phyloP scores from a whole-genome alignment of 2,113 vertebrate genomes.

The Syngnathus typhle region DNA sequence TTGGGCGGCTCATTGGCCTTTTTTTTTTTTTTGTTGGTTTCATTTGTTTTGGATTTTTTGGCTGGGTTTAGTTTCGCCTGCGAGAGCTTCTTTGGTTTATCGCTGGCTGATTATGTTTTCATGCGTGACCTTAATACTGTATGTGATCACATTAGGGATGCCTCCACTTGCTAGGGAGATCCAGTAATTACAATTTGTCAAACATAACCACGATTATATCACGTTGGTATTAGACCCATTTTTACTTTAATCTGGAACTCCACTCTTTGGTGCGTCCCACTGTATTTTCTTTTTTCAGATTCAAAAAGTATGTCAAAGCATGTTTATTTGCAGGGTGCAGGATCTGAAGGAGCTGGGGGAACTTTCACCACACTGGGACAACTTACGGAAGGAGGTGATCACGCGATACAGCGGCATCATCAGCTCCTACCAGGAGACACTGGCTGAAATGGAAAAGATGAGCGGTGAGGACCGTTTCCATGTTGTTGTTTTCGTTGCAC shows the following conservation, averaged over 20 bases:
- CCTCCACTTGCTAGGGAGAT: not conserved
- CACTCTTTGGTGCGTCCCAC: not conserved
- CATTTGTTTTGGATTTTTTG: no score
- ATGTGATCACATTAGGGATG: not conserved
- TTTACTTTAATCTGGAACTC: not conserved
- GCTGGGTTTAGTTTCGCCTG: no score
- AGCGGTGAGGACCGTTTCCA: conserved; percentile 69
- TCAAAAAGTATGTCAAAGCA: conserved; percentile 7
- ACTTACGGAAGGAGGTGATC: conserved; percentile 87
- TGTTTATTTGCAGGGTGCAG: conserved; percentile 77
- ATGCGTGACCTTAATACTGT: no score
- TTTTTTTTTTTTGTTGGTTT: no score
- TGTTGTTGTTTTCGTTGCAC: not conserved
- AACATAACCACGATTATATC: not conserved
- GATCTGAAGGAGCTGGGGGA: conserved; percentile 90
- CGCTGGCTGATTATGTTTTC: no score
- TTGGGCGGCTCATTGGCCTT: no score
- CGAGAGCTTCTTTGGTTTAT: no score
- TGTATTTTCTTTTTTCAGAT: not conserved
- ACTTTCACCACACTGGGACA: conserved; percentile 97
- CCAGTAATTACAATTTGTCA: not conserved
- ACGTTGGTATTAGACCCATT: not conserved
- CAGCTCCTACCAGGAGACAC: conserved; percentile 84
- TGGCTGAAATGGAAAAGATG: conserved; percentile 85
- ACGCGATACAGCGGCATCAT: conserved; percentile 87